Evolutionary conservation across 1,140 invertebrate species (phyloP).

Genomic region (Pogonomyrmex californicus): DNA sequence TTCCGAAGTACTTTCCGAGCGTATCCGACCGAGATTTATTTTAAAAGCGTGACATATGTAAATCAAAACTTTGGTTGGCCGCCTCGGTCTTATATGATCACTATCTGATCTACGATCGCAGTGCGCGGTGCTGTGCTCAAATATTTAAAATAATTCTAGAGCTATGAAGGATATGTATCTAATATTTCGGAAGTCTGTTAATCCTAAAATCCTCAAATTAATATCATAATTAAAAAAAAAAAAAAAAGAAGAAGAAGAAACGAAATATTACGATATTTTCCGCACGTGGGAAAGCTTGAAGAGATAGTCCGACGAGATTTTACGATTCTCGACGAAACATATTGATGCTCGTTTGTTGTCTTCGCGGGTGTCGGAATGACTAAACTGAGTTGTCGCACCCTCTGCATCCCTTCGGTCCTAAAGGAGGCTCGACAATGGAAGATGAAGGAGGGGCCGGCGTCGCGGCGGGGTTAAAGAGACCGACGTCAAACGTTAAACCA

Average conservation of each 20-base stretch:
- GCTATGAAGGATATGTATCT: neutral
- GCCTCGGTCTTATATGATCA: neutral
- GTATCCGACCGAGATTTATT: slow-evolving; percentile 47
- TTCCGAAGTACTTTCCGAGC: slow-evolving; percentile 54
- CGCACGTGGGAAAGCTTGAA: neutral
- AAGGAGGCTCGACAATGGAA: slow-evolving; percentile 37
- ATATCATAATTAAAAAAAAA: slow-evolving; percentile 24
- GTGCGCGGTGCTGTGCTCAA: neutral
- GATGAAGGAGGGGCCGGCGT: slow-evolving; percentile 18
- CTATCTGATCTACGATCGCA: neutral
- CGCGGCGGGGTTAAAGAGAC: slow-evolving; percentile 69
- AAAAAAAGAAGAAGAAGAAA: slow-evolving; percentile 13
- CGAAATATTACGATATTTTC: neutral
- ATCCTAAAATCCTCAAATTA: neutral
- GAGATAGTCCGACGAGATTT: neutral
- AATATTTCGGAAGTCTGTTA: neutral
- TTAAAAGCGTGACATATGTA: slow-evolving; percentile 60
- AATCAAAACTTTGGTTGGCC: slow-evolving; percentile 35
- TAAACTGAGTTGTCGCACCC: slow-evolving; percentile 45
- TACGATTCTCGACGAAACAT: neutral
- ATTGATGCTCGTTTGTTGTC: neutral
- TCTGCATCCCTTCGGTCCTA: slow-evolving; percentile 18
- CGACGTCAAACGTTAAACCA: slow-evolving; percentile 82
- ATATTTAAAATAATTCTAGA: neutral
- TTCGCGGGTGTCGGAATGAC: slow-evolving; percentile 37